A percentile compares a stretch with the other conserved stretches of the same genome.
These are phyloP conservation scores for Trochalopteron elliotii DNA, from an alignment of 2,113 vertebrate species.

Conservation along the genomic window DNA sequence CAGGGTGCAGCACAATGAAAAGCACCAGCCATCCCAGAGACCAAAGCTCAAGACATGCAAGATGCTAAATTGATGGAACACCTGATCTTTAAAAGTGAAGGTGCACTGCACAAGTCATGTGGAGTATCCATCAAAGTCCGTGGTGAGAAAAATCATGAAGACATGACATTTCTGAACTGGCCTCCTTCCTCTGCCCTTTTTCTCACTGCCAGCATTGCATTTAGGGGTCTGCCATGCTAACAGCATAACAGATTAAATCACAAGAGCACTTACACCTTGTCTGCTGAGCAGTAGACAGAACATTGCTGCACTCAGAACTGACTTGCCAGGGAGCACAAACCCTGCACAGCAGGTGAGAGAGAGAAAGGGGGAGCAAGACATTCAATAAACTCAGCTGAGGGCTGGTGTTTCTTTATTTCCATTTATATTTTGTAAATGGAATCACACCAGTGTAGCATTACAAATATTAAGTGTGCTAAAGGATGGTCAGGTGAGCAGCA, in stretches of 20 bases:
- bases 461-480: not conserved
- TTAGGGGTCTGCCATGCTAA: not conserved
- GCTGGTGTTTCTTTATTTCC: not conserved
- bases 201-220: not conserved
- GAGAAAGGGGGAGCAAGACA: not conserved
- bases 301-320: not conserved
- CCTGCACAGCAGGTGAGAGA: not conserved
- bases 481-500: not conserved
- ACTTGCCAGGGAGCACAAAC: not conserved
- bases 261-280: not conserved
- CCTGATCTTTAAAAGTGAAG: conserved; percentile 53
- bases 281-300: not conserved
- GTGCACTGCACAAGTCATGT: conserved; percentile 22
- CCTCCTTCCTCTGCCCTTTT: conserved; percentile 46
- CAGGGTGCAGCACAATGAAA: not conserved
- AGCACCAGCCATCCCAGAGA: not conserved
- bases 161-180: conserved; percentile 64
- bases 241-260: conserved; percentile 13
- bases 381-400: not conserved
- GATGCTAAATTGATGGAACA: conserved; percentile 13
- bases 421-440: not conserved
- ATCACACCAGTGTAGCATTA: not conserved
- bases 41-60: not conserved
- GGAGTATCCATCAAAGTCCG: conserved; percentile 47
- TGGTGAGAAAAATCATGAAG: conserved; percentile 59